A percentile compares a stretch with the other conserved stretches of the same genome.
phyloP scores from a whole-genome alignment of 2,797 vertebrate species.

The Phaenicophaeus curvirostris region DNA sequence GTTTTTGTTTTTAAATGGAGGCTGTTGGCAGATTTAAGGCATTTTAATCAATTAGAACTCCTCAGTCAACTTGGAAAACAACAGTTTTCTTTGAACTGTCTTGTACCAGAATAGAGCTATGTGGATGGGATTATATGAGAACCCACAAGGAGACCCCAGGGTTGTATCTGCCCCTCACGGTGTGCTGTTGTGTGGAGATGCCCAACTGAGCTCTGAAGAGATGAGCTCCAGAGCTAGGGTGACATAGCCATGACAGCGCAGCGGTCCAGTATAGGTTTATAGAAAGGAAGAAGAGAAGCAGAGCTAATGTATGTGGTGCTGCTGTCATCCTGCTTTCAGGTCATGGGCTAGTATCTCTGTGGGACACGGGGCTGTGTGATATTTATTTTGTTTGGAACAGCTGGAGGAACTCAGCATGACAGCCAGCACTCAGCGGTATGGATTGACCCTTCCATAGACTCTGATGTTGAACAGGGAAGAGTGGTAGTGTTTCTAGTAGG shows the following conservation, averaged over 20 bases:
- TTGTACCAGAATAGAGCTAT: neutral
- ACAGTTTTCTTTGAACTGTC: neutral
- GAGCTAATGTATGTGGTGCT: neutral
- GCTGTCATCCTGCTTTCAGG: neutral
- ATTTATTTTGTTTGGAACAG: neutral
- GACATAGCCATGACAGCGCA: rapidly evolving
- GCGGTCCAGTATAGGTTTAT: neutral
- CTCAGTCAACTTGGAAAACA: neutral
- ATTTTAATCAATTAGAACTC: neutral
- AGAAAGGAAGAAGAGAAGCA: neutral
- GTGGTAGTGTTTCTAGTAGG: neutral
- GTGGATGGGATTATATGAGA: neutral
- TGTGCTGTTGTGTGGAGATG: neutral
- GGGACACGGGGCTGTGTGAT: neutral
- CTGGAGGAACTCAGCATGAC: rapidly evolving
- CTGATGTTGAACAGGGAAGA: neutral
- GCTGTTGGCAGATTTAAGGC: neutral
- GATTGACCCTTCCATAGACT: neutral
- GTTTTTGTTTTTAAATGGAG: neutral
- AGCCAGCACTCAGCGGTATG: rapidly evolving
- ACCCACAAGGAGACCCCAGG: neutral
- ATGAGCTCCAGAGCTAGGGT: neutral
- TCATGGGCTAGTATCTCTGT: neutral
- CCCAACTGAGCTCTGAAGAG: neutral
- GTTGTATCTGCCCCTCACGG: neutral